Evolutionary conservation across 2,888 invertebrate genomes (phyloP), one percentile per base, ranked within the genome.

Genomic region (Caenorhabditis sinica): DNA sequence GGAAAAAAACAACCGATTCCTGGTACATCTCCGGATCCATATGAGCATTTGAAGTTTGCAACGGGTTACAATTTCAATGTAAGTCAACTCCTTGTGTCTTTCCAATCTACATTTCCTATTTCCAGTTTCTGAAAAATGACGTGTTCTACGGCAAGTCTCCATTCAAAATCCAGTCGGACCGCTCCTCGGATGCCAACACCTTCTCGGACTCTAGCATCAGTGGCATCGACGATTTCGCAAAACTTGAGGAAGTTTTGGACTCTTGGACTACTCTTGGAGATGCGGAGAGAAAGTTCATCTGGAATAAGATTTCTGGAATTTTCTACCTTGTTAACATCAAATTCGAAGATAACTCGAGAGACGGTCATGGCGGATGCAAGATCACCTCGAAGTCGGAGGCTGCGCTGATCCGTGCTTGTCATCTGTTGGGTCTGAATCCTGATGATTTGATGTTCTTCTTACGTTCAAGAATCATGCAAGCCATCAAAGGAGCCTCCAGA

Each of bases 301-400:
- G 84, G 85, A 30, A 56, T 0, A 86, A 86, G 17, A 71, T 87
- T 17, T 85, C 84, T 30, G 88, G 85, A 75, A 97, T 98, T 0
- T 94, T 99, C 1, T 98, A 98, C 93, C 94, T 98, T 79, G 98
- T 98, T 2, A 99, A 99, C 93, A 95, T 99, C n/a, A 94, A 95
- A 82, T 99, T 98, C 93, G 97, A 97, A 93, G 98, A 98, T 89
- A 96, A 96, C 93, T 95, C 95, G 0, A 96, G 96, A 79, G 97
- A 97, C 88, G 95, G 96, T 0, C n/a, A n/a, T n/a, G n/a, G n/a
- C n/a, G n/a, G n/a, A n/a, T n/a, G n/a, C n/a, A n/a, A n/a, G n/a
- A n/a, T n/a, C n/a, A n/a, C n/a, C n/a, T n/a, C n/a, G n/a, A n/a
- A n/a, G n/a, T n/a, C n/a, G 95, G 94, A 92, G 88, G 94, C 94